These are phyloP conservation scores for Morinoia aosen DNA, from an alignment of 2,888 invertebrate species.

Conservation along the genomic window DNA sequence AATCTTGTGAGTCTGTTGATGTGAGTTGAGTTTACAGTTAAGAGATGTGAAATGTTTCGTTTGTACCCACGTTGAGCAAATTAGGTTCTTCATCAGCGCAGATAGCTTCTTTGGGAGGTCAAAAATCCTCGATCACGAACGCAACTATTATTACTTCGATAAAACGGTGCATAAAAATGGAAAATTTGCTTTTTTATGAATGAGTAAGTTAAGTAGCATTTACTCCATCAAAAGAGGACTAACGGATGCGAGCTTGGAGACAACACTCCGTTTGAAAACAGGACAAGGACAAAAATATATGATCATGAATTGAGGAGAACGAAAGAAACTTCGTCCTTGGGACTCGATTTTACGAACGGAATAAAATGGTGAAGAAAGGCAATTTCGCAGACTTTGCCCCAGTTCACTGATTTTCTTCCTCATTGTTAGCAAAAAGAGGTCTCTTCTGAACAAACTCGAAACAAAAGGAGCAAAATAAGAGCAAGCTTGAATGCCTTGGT, in stretches of 20 bases:
- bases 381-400: not conserved
- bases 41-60: no score
- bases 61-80: no score
- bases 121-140: no score
- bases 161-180: no score
- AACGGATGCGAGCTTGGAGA: not conserved
- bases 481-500: not conserved
- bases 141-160: no score
- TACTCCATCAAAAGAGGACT: no score
- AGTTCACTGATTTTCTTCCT: not conserved
- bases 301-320: not conserved
- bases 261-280: not conserved
- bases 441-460: not conserved
- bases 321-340: not conserved
- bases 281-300: not conserved
- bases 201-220: no score
- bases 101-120: no score
- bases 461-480: not conserved
- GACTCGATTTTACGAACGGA: not conserved
- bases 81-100: no score
- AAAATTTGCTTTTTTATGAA: no score
- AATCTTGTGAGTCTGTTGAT: no score
- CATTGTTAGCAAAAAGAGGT: not conserved
- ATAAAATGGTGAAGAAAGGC: not conserved
- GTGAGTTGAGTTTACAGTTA: no score